These are phyloP conservation scores for Philopotamus ludificatus DNA, from an alignment of 1,140 invertebrate species.

Conservation along the genomic window DNA sequence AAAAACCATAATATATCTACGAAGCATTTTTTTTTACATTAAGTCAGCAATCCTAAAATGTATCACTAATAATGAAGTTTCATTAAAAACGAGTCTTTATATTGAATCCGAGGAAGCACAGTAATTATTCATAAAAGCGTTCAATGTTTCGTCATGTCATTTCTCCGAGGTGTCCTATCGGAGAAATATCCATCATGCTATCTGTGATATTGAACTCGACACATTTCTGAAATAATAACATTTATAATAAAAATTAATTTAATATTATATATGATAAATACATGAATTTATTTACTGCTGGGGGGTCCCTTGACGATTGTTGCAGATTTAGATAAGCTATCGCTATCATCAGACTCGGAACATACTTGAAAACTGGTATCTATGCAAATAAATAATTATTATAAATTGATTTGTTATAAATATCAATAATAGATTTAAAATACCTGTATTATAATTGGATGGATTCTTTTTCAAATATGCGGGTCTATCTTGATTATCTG, in stretches of 20 bases:
- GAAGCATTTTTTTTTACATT: not conserved
- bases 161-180: constrained; percentile 32
- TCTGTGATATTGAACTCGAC: constrained; percentile 53
- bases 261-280: not conserved
- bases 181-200: constrained; percentile 46
- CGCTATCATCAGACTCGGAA: constrained; percentile 56
- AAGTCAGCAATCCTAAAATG: not conserved
- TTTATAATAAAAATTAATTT: constrained; percentile 2
- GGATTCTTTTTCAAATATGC: constrained; percentile 42
- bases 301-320: constrained; percentile 52
- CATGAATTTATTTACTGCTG: constrained; percentile 52
- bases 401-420: not conserved
- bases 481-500: constrained; percentile 59
- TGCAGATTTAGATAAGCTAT: constrained; percentile 51
- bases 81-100: too few relatives aligned
- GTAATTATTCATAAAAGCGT: not conserved
- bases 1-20: too few relatives aligned
- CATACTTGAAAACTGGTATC: constrained; percentile 56
- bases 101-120: constrained; percentile 19
- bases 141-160: constrained; percentile 34
- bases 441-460: constrained; percentile 15
- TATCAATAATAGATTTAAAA: not conserved
- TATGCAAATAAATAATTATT: constrained; percentile 28
- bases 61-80: too few relatives aligned
- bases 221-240: constrained; percentile 48